Evolutionary conservation across 2,888 invertebrate genomes (phyloP).

Genomic region (Eristalinus sepulchralis): DNA sequence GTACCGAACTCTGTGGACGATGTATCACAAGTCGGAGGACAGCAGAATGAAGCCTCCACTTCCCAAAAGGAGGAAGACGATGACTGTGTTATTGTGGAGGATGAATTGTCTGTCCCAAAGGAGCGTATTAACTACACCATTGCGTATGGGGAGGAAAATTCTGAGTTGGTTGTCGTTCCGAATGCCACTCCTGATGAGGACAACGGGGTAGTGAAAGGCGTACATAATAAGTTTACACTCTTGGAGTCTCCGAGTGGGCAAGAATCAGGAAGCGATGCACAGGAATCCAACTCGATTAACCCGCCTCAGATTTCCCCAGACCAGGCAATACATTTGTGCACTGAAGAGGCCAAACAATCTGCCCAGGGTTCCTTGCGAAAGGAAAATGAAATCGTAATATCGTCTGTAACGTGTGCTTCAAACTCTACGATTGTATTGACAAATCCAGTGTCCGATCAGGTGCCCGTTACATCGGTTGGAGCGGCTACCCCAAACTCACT

Average conservation of each 20-base stretch:
- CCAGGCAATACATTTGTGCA: background rate
- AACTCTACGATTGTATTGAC: no score
- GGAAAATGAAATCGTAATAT: no score
- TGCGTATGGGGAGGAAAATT: conserved; percentile 31
- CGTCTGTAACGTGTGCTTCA: no score
- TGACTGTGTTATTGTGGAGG: conserved; percentile 77
- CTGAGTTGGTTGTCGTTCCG: conserved; percentile 42
- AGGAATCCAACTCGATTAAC: background rate
- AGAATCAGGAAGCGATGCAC: background rate
- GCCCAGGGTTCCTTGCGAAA: no score
- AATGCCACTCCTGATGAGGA: background rate
- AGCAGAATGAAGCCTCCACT: background rate
- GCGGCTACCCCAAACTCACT: no score
- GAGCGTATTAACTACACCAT: conserved; percentile 49
- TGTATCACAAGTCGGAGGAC: background rate
- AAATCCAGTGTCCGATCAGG: no score
- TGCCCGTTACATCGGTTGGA: no score
- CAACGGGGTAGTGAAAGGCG: background rate
- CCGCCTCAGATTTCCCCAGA: background rate
- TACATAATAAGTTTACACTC: background rate
- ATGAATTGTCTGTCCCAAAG: conserved; percentile 36
- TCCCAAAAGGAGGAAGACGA: conserved; percentile 37
- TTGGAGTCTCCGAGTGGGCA: background rate
- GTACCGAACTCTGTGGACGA: background rate
- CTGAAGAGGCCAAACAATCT: no score